Evolutionary conservation across 2,113 vertebrate species (phyloP), one percentile per base, ranked within the genome.

Genomic region (Pao palembangensis): DNA sequence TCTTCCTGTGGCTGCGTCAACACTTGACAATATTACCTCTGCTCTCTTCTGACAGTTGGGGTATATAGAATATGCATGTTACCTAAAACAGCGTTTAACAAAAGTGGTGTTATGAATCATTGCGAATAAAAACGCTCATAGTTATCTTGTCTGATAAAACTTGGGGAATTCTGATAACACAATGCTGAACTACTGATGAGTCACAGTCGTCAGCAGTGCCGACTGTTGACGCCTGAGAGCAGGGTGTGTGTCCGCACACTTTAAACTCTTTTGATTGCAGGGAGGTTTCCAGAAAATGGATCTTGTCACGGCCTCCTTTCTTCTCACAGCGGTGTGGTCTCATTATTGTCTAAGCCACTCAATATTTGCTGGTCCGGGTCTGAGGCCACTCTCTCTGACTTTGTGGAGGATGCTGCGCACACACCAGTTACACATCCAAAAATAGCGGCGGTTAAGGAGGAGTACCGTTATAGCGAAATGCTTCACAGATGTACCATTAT

Each of bases 341-440:
- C 73, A 52, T 69, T 74, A 64, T 61, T 54, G 63, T 74, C 55
- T 55, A 56, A 80, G 77, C 70, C 76, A 69, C 75, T 75, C 73
- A 58, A 65, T 79, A 75, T 80, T 55, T 58, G 62, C 59, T 52
- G 73, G 66, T 79, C 54, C 58, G 48, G 67, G 56, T 66, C 49
- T 55, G 38, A 44, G 70, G 56, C 50, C 28, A 8, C 19, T 65
- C 51, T 66, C 77, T 75, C 66, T 69, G 67, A 68, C 67, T 72
- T 8, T 69, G 59, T 14, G 58, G 34, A 44, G 8, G 38, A 67
- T 25, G 31, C 67, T 61, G 53, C 28, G 28, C 12, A 6, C 67
- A 74, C 70, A 65, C 81, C 23, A 8, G 58, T 61, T 64, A 13
- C 14, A 8, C 50, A 8, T 57, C 64, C 15, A 43, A 12, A 69